Evolutionary conservation across 2,888 invertebrate genomes (phyloP), one percentile per base, ranked within the genome.

Genomic region (Lysandra bellargus): DNA sequence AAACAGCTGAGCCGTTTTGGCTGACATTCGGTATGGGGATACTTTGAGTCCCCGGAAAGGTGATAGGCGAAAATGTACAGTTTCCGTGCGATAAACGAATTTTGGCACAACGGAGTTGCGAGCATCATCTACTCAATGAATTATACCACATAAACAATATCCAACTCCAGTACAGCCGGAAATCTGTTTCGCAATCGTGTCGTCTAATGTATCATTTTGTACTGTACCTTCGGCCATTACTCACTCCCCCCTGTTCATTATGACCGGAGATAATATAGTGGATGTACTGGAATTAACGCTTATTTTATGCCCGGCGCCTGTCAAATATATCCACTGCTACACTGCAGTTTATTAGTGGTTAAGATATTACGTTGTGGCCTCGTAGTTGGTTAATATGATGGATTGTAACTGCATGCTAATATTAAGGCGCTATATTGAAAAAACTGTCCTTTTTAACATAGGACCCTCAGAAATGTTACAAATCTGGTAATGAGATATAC

Each of bases 291-390:
- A 69, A 69, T 69, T 69, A 69, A 69, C 69, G 69, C 14, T 33
- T 69, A 69, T 69, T 69, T 69, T 69, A 69, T 69, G 69, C 69
- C 33, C 69, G 23, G 64, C 5, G 61, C 61, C 64, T 64, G 69
- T 69, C 14, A 33, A 14, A 33, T 69, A 33, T 33, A 33, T 69
- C 64, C 64, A 64, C 64, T 64, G 30, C 14, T 14, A 0, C 69
- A 14, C 69, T 69, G 69, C 69, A 69, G 69, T 69, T 69, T 69
- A 33, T 69, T 69, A 9, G 69, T 69, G 69, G n/a, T n/a, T 69
- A n/a, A 69, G 69, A 61, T 61, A 61, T 61, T 61, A 61, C 61
- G 23, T 17, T 69, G 69, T 69, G 33, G 69, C 1, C 3, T 33
- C 64, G 3, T 30, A 61, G 23, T 23, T 61, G 61, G 61, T 7